Evolutionary conservation across 2,888 invertebrate genomes (phyloP), one percentile per base, ranked within the genome.

Genomic region (Apamea epomidion): DNA sequence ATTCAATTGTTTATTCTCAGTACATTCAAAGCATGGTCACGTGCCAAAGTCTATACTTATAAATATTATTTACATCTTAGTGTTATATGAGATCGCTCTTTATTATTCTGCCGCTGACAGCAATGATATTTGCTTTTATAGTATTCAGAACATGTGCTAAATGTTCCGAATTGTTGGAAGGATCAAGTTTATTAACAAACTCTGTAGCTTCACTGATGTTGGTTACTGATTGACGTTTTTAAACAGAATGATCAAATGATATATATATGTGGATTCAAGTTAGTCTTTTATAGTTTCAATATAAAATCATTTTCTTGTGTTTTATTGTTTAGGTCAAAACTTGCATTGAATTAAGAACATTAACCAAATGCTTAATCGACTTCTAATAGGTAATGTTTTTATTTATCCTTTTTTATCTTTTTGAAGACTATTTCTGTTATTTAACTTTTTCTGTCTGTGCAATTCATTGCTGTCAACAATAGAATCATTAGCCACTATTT

Each of bases 21-120:
- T 97, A 97, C 97, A 97, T 95, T 94, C 93, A 97, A 97, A 97
- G 97, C 96, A 93, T 95, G 93, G 89, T 92, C 88, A 88, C 91
- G 94, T 94, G 94, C 92, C 92, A 91, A 95, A 95, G 91, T 91
- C 93, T 94, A 95, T 95, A 94, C 95, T 87, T 95, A 95, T 93
- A 95, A 84, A 89, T 93, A 91, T 87, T 91, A 91, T 91, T 75
- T 89, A 90, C 93, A 93, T 87, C 90, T 90, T 90, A 91, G 70
- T 88, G 82, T 86, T 81, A 91, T 82, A 90, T 88, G 84, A 88
- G 85, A 90, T 82, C 82, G 76, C 71, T 87, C 29, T 64, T 74
- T 82, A 71, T 74, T 82, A 81, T 85, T 88, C 82, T 81, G 80
- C 78, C 29, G 76, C 81, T 89, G 84, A 83, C 80, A 78, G 80